These are phyloP conservation scores for Noctua fimbriata DNA, from an alignment of 2,888 invertebrate species.

Conservation along the genomic window DNA sequence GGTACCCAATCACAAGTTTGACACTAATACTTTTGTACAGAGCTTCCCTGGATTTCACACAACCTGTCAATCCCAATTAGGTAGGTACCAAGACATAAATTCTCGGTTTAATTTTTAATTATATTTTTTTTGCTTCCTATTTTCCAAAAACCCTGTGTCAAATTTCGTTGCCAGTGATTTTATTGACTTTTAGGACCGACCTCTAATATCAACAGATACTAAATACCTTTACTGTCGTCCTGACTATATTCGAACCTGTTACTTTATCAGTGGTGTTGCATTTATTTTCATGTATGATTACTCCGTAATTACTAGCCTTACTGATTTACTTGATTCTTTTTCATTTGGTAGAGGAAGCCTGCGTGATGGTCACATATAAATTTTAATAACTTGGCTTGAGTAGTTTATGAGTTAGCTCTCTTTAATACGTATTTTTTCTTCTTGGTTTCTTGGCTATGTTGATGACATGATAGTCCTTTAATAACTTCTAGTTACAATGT, in stretches of 20 bases:
- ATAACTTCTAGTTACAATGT: too few species aligned
- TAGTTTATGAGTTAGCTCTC: too few species aligned
- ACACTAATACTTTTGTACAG: background rate
- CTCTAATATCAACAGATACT: background rate
- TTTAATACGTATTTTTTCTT: too few species aligned
- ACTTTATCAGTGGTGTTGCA: background rate
- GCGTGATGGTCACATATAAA: too few species aligned
- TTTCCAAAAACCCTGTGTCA: background rate
- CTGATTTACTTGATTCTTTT: too few species aligned
- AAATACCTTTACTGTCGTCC: background rate
- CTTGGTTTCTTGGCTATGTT: too few species aligned
- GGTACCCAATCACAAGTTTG: background rate
- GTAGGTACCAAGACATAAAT: background rate
- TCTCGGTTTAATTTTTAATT: background rate
- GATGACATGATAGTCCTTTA: too few species aligned
- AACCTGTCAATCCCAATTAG: background rate
- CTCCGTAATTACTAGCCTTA: too few species aligned
- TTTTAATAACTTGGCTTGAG: too few species aligned
- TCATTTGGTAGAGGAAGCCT: too few species aligned
- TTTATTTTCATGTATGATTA: background rate
- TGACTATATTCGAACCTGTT: background rate
- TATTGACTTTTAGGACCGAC: background rate
- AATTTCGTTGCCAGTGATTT: background rate
- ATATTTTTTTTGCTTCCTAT: background rate
- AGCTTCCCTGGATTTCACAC: background rate